Evolutionary conservation across 2,888 invertebrate genomes (phyloP).

Genomic region (Cephus pulcher): DNA sequence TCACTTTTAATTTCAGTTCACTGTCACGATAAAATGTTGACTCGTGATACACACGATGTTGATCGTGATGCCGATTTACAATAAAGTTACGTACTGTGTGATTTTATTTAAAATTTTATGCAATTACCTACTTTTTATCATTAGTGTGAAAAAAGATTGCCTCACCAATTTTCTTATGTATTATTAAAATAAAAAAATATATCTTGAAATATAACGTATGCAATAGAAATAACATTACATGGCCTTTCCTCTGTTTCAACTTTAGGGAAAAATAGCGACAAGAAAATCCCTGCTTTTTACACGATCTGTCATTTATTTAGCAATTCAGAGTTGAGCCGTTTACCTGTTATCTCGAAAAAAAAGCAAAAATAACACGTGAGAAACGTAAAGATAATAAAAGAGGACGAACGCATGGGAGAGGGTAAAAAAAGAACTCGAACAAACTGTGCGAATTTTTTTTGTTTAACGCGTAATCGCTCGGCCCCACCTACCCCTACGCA

Average conservation of each 20-base stretch:
- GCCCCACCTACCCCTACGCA: not conserved
- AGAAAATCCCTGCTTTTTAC: not conserved
- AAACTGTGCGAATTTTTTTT: not conserved
- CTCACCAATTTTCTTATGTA: not conserved
- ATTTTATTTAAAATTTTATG: too few relatives aligned
- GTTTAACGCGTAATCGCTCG: not conserved
- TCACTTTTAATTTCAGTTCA: not conserved
- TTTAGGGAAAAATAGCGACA: not conserved
- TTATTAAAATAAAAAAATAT: not conserved
- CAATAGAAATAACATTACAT: not conserved
- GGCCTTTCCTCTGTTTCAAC: not conserved
- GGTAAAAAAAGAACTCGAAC: not conserved
- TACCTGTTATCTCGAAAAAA: not conserved
- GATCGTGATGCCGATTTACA: not conserved
- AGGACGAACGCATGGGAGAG: not conserved
- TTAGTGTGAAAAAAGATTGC: too few relatives aligned
- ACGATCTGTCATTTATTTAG: not conserved
- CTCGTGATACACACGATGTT: not conserved
- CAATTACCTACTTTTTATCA: too few relatives aligned
- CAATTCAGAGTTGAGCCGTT: not conserved
- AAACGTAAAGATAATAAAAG: not conserved
- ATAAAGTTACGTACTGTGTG: not conserved
- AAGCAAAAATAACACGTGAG: not conserved
- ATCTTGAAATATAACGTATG: not conserved
- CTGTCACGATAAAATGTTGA: not conserved